A percentile compares a stretch with the other conserved stretches of the same genome.
These are phyloP conservation scores for Clunio marinus DNA, from an alignment of 2,888 invertebrate species.

Conservation along the genomic window DNA sequence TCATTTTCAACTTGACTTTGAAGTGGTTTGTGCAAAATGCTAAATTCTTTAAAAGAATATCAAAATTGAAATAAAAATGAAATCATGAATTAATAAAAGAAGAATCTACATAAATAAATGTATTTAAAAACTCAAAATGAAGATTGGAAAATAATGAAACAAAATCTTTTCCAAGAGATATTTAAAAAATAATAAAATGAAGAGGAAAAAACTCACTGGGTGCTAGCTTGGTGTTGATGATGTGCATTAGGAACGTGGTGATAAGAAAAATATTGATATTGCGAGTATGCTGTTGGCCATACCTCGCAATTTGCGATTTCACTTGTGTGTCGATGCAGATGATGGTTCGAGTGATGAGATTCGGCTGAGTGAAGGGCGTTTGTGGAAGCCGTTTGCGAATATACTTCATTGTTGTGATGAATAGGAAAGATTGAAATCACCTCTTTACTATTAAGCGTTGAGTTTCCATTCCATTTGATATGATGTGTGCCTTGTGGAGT, in stretches of 20 bases:
- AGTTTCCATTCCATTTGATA: conserved; percentile 43
- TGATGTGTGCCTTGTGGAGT: conserved; percentile 39
- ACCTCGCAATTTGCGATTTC: conserved; percentile 56
- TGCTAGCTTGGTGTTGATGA: conserved; percentile 50
- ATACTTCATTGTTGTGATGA: conserved; percentile 40
- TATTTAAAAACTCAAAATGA: conserved; percentile 1
- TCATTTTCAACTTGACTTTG: not conserved
- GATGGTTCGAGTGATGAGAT: conserved; percentile 37
- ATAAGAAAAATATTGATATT: conserved; percentile 64
- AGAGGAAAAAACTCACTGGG: conserved; percentile 57
- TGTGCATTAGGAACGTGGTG: conserved; percentile 54
- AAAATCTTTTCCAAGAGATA: conserved; percentile 24
- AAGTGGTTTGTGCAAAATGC: not conserved
- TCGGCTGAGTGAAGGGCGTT: conserved; percentile 43
- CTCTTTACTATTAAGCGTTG: conserved; percentile 24
- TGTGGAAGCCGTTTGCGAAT: conserved; percentile 46
- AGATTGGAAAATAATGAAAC: not conserved
- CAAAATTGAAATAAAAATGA: not conserved
- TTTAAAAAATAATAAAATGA: conserved; percentile 42
- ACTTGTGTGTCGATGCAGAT: conserved; percentile 39
- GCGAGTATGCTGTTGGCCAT: conserved; percentile 57
- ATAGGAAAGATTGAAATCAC: conserved; percentile 41
- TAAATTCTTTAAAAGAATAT: not conserved
- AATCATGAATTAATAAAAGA: not conserved
- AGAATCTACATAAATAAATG: not conserved